Percentiles rank a stretch among this genome's conserved stretches.
phyloP scores from a whole-genome alignment of 1,140 invertebrate genomes.

The Magallana ariakensis region DNA sequence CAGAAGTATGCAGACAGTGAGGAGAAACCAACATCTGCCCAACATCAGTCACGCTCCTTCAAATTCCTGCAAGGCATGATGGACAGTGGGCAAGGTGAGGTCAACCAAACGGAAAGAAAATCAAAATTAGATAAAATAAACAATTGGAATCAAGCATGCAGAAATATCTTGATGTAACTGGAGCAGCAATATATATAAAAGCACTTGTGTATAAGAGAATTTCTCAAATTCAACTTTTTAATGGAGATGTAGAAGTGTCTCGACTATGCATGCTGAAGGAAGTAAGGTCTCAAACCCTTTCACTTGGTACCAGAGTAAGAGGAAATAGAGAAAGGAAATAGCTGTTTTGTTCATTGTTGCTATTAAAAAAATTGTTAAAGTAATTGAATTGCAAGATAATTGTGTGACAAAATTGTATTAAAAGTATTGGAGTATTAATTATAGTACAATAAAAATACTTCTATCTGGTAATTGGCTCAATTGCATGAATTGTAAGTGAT shows the following conservation, averaged over 20 bases:
- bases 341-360: neutral
- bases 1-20: conserved; percentile 73
- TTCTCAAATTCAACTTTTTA: no score
- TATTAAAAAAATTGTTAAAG: neutral
- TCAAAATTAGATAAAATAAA: no score
- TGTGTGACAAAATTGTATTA: neutral
- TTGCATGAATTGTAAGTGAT: conserved; percentile 17
- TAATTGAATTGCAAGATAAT: neutral
- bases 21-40: conserved; percentile 60
- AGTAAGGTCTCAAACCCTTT: no score
- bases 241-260: no score
- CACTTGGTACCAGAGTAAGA: no score
- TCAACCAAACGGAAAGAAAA: neutral
- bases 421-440: neutral
- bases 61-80: conserved; percentile 77
- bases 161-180: no score
- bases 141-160: no score
- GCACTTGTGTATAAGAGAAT: no score
- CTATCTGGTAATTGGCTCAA: neutral
- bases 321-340: neutral
- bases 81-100: conserved; percentile 77
- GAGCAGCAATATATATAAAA: no score
- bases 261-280: no score
- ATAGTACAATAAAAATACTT: neutral
- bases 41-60: conserved; percentile 77